Conservation (phyloP, 2,797 vertebrate species). For the Enteromius afrohamiltoni region DNA sequence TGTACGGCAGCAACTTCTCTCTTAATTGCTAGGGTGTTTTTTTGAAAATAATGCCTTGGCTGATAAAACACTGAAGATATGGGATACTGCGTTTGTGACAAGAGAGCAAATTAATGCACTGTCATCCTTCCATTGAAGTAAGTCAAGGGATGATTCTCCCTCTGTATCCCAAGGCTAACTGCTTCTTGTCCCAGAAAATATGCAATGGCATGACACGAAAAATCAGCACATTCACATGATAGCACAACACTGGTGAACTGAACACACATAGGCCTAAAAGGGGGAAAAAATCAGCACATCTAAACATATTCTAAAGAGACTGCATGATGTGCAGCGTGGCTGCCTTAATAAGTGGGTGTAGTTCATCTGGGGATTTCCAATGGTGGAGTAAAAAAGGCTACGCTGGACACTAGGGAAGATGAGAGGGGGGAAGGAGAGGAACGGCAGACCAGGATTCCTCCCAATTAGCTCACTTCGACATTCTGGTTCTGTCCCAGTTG, state of each 20-base stretch:
- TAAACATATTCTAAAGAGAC: slow-evolving; percentile 41
- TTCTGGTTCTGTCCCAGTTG: slow-evolving; percentile 58
- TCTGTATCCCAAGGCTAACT: slow-evolving; percentile 59
- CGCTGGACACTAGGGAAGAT: slow-evolving; percentile 29
- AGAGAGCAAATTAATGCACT: slow-evolving; percentile 66
- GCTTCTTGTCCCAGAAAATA: slow-evolving; percentile 65
- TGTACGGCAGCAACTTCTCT: slow-evolving; percentile 54
- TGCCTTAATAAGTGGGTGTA: slow-evolving; percentile 50
- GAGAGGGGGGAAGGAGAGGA: slow-evolving; percentile 3
- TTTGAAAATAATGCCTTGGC: slow-evolving; percentile 49
- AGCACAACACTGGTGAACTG: neutral
- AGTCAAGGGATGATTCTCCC: slow-evolving; percentile 63
- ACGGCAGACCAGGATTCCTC: slow-evolving; percentile 48
- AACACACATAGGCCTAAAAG: neutral
- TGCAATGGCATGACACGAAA: slow-evolving; percentile 3
- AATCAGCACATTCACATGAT: slow-evolving; percentile 5
- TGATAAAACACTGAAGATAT: slow-evolving; percentile 63
- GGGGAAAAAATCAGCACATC: neutral
- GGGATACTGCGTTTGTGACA: slow-evolving; percentile 66
- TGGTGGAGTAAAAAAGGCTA: slow-evolving; percentile 40
- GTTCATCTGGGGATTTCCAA: slow-evolving; percentile 47
- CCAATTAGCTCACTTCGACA: slow-evolving; percentile 54
- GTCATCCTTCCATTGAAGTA: slow-evolving; percentile 71
- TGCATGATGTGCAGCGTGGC: slow-evolving; percentile 34
- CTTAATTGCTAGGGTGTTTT: slow-evolving; percentile 59